Conservation (phyloP, 2,113 vertebrate genomes). For the Chinchilla lanigera region DNA sequence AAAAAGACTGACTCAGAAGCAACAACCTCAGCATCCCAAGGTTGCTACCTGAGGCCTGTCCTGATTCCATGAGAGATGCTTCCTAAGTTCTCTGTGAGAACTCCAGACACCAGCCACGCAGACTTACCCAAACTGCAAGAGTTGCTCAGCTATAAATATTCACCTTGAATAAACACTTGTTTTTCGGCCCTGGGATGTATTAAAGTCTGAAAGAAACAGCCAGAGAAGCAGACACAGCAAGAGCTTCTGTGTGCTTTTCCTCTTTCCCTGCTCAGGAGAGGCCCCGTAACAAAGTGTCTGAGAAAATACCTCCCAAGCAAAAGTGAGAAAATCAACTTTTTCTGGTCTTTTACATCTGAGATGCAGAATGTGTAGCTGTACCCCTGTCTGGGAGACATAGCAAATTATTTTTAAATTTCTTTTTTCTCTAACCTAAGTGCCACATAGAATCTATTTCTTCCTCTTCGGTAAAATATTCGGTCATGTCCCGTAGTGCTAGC, state of each 20-base stretch:
- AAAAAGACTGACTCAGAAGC: background rate
- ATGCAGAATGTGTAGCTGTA: background rate
- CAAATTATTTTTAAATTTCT: background rate
- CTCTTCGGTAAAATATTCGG: background rate
- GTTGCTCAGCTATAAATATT: background rate
- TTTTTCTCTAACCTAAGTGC: background rate
- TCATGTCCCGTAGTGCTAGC: background rate
- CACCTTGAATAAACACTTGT: background rate
- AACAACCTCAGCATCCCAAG: background rate
- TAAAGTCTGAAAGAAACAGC: background rate
- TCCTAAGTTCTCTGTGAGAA: fast-evolving
- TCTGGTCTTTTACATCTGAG: background rate
- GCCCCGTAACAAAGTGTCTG: background rate
- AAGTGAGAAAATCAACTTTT: background rate
- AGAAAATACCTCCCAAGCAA: background rate
- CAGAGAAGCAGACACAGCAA: background rate
- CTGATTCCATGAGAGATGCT: background rate
- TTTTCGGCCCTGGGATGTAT: background rate
- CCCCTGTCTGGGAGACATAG: background rate
- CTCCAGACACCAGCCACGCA: background rate
- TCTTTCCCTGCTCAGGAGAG: background rate
- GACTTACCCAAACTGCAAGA: background rate
- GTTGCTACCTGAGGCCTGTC: background rate
- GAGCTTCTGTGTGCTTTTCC: background rate
- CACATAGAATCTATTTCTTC: background rate